Percentiles rank a stretch among this genome's conserved stretches.
phyloP scores from a whole-genome alignment of 1,140 invertebrate species.

The Drosophila pseudoananassae region DNA sequence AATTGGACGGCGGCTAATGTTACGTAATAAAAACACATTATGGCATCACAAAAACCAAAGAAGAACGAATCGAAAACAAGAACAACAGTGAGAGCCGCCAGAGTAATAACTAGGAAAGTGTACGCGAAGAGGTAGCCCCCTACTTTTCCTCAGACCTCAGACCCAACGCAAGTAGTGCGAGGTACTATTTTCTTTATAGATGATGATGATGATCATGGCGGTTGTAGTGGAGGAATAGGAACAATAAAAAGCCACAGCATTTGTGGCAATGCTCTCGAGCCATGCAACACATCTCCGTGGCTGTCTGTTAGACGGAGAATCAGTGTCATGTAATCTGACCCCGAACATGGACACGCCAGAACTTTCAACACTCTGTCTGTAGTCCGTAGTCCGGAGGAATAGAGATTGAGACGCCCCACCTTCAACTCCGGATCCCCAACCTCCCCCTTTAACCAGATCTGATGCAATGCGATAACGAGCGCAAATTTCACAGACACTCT shows the following conservation, averaged over 20 bases:
- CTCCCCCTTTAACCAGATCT: slow-evolving; percentile 1
- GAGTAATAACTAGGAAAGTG: slow-evolving; percentile 51
- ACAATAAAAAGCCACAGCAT: slow-evolving; percentile 52
- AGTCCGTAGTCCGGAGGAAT: slow-evolving; percentile 4
- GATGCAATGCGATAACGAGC: slow-evolving; percentile 77
- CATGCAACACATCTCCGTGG: slow-evolving; percentile 50
- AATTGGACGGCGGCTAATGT: slow-evolving; percentile 75
- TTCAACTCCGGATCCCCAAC: slow-evolving; percentile 6
- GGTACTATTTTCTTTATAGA: slow-evolving; percentile 20
- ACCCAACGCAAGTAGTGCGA: slow-evolving; percentile 20
- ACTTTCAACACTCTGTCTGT: slow-evolving; percentile 72
- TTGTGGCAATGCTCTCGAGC: slow-evolving; percentile 71
- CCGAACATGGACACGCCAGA: slow-evolving; percentile 81
- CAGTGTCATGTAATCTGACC: slow-evolving; percentile 82
- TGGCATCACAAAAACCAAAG: slow-evolving; percentile 48
- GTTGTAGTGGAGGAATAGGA: slow-evolving; percentile 27
- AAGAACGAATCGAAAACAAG: slow-evolving; percentile 46
- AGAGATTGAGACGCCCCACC: slow-evolving; percentile 25
- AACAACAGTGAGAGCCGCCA: slow-evolving; percentile 39
- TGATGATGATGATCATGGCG: slow-evolving; percentile 42
- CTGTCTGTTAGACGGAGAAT: slow-evolving; percentile 75
- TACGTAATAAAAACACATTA: slow-evolving; percentile 79
- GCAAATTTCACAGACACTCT: slow-evolving; percentile 76
- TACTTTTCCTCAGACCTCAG: slow-evolving; percentile 1
- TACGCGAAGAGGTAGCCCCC: slow-evolving; percentile 24